Evolutionary conservation across 2,113 vertebrate species (phyloP).

Genomic region (Genyomyrus donnyi): DNA sequence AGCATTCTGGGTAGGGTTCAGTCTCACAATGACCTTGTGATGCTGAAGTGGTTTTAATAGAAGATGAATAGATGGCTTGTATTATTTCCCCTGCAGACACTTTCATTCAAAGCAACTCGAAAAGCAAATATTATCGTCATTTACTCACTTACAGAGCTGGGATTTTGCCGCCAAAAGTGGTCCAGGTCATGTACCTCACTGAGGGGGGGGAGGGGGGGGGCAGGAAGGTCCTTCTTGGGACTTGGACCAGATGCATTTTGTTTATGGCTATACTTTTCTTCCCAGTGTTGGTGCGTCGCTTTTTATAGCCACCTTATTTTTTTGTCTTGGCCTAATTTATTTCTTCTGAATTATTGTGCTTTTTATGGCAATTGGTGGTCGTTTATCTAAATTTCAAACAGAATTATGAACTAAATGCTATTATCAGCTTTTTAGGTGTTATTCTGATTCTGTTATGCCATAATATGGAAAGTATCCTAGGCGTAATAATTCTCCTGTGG

Average conservation of each 20-base stretch:
- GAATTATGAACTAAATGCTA: neutral
- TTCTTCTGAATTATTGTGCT: neutral
- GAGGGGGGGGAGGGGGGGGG: neutral
- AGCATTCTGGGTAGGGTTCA: neutral
- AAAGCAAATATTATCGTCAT: neutral
- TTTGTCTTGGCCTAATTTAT: neutral
- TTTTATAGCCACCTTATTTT: neutral
- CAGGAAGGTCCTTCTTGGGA: neutral
- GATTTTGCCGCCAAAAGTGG: neutral
- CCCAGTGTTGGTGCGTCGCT: neutral
- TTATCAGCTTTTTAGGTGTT: neutral
- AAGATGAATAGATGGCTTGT: neutral
- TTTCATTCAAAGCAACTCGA: neutral
- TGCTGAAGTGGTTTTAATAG: neutral
- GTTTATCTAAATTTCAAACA: neutral
- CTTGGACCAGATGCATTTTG: neutral
- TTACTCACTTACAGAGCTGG: neutral
- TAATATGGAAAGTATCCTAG: neutral
- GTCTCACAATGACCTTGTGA: neutral
- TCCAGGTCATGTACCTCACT: neutral
- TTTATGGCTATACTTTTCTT: neutral
- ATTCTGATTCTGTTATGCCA: neutral
- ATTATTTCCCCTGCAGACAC: neutral
- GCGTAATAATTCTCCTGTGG: neutral
- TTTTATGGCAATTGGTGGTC: neutral